Conservation (phyloP, 2,888 invertebrate genomes). For the Ophion costatus region DNA sequence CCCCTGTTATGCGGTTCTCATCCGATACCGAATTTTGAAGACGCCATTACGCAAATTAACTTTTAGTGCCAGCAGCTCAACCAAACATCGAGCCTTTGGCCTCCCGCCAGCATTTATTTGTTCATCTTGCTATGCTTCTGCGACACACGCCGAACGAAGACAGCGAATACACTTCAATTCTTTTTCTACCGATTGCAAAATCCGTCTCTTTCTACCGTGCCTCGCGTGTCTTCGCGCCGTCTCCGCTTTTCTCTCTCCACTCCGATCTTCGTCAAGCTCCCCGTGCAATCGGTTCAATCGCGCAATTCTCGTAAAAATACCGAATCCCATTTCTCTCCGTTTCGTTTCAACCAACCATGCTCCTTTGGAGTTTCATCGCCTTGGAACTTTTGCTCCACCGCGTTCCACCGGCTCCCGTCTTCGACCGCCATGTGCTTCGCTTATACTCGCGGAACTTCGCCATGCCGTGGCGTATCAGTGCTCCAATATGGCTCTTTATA, state of each 20-base stretch:
- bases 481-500: constrained; percentile 28
- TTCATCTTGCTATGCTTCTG: constrained; percentile 69
- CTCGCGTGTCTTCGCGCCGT: constrained; percentile 20
- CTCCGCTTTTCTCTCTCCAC: background rate
- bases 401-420: constrained; percentile 12
- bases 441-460: constrained; percentile 24
- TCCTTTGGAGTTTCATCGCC: constrained; percentile 42
- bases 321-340: constrained; percentile 65
- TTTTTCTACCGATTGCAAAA: constrained; percentile 9
- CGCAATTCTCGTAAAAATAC: constrained; percentile 66
- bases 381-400: constrained; percentile 33
- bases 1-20: constrained; percentile 16
- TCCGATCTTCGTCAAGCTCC: constrained; percentile 14
- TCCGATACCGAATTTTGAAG: constrained; percentile 75
- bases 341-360: constrained; percentile 11
- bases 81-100: constrained; percentile 69
- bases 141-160: constrained; percentile 40
- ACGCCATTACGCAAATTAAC: constrained; percentile 81
- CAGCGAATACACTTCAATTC: constrained; percentile 35
- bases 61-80: constrained; percentile 76
- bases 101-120: constrained; percentile 72
- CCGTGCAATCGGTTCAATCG: constrained; percentile 19
- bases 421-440: background rate
- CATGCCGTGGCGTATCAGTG: constrained; percentile 11
- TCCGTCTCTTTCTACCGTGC: constrained; percentile 1